phyloP scores from a whole-genome alignment of 2,113 vertebrate genomes.

The Cathartes aura region DNA sequence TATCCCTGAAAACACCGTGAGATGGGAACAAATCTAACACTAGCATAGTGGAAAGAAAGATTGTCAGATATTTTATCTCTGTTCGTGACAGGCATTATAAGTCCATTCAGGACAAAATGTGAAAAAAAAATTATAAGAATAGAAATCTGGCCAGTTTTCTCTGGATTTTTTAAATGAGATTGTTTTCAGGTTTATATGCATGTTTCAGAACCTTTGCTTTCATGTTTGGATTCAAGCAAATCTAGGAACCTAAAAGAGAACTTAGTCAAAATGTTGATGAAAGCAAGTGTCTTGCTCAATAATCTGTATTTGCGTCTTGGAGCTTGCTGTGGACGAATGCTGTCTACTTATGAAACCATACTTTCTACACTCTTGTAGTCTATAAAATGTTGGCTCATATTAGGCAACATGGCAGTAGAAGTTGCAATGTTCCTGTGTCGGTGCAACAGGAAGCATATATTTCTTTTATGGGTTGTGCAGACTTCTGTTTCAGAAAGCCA shows the following conservation, averaged over 20 bases:
- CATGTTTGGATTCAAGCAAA: background rate
- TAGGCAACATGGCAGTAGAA: background rate
- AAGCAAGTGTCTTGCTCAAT: background rate
- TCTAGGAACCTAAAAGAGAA: background rate
- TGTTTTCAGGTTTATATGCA: background rate
- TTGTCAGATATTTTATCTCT: background rate
- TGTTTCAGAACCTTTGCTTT: background rate
- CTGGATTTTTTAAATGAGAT: background rate
- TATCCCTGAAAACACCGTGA: background rate
- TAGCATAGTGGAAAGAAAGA: background rate
- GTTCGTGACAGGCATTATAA: background rate
- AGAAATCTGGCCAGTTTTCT: background rate
- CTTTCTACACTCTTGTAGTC: background rate
- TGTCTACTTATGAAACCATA: background rate
- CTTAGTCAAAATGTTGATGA: background rate
- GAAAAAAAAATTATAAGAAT: background rate
- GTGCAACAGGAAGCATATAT: background rate
- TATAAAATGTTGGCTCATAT: background rate
- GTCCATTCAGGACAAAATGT: background rate
- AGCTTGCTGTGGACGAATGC: background rate
- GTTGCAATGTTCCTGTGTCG: accelerated
- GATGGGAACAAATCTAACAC: background rate
- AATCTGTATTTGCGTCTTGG: background rate
- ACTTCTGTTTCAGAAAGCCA: background rate
- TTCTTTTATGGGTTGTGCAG: background rate